Conservation (phyloP, 2,888 invertebrate genomes). For the Podabrus alpinus region DNA sequence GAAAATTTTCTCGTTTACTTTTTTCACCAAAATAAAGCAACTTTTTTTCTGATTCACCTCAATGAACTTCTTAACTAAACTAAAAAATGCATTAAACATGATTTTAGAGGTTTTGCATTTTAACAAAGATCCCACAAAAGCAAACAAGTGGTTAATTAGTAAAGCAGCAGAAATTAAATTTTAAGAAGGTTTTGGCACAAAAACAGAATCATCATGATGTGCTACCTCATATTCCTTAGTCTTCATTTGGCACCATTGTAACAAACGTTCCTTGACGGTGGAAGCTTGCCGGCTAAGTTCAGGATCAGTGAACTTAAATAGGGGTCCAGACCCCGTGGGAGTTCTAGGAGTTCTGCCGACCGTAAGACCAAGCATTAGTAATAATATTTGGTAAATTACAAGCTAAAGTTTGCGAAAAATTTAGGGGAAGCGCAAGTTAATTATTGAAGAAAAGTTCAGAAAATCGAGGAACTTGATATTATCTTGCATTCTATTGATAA, state of each 20-base stretch:
- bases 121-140: constrained; percentile 3
- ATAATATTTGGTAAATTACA: background rate
- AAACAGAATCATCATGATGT: background rate
- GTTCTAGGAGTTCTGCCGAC: constrained; percentile 72
- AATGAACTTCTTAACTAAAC: background rate
- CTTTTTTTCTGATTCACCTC: background rate
- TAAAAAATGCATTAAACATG: background rate
- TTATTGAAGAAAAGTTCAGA: background rate
- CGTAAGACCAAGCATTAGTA: constrained; percentile 23
- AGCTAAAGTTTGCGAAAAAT: background rate
- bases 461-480: background rate
- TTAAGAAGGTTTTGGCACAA: constrained; percentile 1
- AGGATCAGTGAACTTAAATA: constrained; percentile 91
- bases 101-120: background rate
- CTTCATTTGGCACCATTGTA: constrained; percentile 97
- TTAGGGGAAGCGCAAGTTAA: background rate
- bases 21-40: background rate
- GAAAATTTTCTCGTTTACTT: too few relatives aligned
- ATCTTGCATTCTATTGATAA: background rate
- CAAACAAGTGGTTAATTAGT: constrained; percentile 16
- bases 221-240: constrained; percentile 95
- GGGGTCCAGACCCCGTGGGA: constrained; percentile 69
- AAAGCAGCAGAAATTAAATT: background rate
- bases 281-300: constrained; percentile 88
- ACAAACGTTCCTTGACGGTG: constrained; percentile 94